Evolutionary conservation across 2,113 vertebrate genomes (phyloP).

Genomic region (Hippopotamus amphibius): DNA sequence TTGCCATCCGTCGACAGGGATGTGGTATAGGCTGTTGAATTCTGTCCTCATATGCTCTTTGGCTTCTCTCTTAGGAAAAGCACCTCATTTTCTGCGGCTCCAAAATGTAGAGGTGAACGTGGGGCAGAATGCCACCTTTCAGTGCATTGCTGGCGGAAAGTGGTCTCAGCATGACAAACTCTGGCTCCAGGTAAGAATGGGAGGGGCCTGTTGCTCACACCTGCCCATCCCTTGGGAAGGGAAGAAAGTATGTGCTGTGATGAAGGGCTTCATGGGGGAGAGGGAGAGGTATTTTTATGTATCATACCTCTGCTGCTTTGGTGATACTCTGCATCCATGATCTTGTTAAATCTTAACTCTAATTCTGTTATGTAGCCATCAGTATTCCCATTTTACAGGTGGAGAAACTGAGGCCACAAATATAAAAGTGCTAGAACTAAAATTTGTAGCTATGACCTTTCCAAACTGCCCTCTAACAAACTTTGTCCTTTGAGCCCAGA

Average conservation of each 20-base stretch:
- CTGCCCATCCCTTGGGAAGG: no score
- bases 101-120: slow-evolving; percentile 99
- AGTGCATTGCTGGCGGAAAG: slow-evolving; percentile 97
- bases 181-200: slow-evolving; percentile 92
- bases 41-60: slow-evolving; percentile 60
- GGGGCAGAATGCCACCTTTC: slow-evolving; percentile 97
- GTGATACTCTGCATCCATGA: background rate
- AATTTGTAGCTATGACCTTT: background rate
- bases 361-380: background rate
- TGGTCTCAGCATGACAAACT: slow-evolving; percentile 99
- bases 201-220: background rate
- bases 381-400: background rate
- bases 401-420: background rate
- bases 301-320: background rate
- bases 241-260: background rate
- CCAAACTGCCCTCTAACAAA: background rate
- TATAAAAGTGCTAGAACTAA: background rate
- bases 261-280: background rate
- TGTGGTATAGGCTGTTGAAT: background rate
- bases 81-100: slow-evolving; percentile 97
- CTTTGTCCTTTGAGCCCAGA: slow-evolving; percentile 1
- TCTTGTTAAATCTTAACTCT: background rate
- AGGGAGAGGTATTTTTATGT: background rate
- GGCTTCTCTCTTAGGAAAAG: slow-evolving; percentile 92
- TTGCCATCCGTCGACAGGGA: accelerated